A percentile compares a stretch with the other conserved stretches of the same genome.
Evolutionary conservation across 2,113 vertebrate genomes (phyloP).

Genomic region (Numenius arquata): DNA sequence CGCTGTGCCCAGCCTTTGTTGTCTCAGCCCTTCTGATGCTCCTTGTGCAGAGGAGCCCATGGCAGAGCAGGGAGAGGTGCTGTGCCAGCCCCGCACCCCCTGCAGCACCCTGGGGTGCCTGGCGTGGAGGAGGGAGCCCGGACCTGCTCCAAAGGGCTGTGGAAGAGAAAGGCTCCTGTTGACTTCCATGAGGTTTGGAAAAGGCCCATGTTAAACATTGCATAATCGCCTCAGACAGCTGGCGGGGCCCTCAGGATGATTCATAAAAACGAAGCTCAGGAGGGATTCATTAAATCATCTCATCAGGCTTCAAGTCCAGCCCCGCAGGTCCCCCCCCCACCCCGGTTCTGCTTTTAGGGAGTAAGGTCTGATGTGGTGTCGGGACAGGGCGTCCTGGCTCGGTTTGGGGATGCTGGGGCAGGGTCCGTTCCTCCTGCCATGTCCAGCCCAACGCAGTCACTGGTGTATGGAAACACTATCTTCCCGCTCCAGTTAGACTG

Average conservation of each 20-base stretch:
- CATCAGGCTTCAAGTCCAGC: background rate
- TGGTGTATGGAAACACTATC: fast-evolving
- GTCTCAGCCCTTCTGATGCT: background rate
- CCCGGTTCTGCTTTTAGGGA: background rate
- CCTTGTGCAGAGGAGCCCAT: background rate
- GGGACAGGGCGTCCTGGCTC: background rate
- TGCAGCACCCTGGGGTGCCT: background rate
- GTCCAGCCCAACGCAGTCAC: fast-evolving
- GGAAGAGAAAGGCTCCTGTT: constrained; percentile 35
- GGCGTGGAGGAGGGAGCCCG: background rate
- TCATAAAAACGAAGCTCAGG: background rate
- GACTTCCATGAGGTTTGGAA: constrained; percentile 49
- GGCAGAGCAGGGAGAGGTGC: background rate
- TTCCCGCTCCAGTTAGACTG: background rate
- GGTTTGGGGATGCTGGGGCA: background rate
- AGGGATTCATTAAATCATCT: constrained; percentile 37
- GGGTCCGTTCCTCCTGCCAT: fast-evolving
- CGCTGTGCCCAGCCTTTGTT: background rate
- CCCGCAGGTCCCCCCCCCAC: background rate
- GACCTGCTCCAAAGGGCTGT: background rate
- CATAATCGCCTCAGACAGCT: constrained; percentile 47
- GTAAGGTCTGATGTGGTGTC: background rate
- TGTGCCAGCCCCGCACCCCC: background rate
- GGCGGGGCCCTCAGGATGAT: constrained; percentile 34
- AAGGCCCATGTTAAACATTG: constrained; percentile 57